Conservation (phyloP, 2,113 vertebrate species). For the Caracal caracal region DNA sequence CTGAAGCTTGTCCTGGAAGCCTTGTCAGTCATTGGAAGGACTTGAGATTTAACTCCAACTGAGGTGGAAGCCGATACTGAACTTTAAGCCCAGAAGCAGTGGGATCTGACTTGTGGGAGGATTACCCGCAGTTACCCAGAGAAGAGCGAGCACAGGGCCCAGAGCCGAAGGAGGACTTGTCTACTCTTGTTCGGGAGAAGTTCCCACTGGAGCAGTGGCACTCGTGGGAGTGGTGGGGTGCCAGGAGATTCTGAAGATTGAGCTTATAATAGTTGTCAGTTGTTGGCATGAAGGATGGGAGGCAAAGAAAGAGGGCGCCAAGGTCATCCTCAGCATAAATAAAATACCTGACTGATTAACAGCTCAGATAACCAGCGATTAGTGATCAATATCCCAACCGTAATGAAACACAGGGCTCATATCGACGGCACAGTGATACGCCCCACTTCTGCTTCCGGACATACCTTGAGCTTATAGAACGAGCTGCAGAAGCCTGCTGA, state of each 20-base stretch:
- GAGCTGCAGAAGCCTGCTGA: background rate
- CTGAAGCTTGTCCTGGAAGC: background rate
- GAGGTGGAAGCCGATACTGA: background rate
- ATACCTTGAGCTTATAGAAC: background rate
- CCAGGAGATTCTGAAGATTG: background rate
- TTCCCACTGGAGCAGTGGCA: fast-evolving
- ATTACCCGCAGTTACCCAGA: no score
- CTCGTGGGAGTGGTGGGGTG: fast-evolving
- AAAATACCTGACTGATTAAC: background rate
- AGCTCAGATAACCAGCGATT: background rate
- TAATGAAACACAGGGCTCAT: background rate
- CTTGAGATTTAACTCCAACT: background rate
- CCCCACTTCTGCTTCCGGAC: background rate
- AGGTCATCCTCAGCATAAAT: background rate
- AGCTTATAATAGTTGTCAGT: background rate
- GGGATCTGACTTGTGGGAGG: background rate
- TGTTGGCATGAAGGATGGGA: background rate
- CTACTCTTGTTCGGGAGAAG: background rate
- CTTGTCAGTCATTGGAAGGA: background rate
- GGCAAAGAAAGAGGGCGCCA: background rate
- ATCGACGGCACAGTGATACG: fast-evolving
- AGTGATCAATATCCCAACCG: background rate
- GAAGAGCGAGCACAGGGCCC: background rate
- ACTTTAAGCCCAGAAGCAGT: no score
- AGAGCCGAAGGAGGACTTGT: background rate